These are phyloP conservation scores for Pteropus rufus DNA, from an alignment of 2,797 vertebrate species.

Conservation along the genomic window DNA sequence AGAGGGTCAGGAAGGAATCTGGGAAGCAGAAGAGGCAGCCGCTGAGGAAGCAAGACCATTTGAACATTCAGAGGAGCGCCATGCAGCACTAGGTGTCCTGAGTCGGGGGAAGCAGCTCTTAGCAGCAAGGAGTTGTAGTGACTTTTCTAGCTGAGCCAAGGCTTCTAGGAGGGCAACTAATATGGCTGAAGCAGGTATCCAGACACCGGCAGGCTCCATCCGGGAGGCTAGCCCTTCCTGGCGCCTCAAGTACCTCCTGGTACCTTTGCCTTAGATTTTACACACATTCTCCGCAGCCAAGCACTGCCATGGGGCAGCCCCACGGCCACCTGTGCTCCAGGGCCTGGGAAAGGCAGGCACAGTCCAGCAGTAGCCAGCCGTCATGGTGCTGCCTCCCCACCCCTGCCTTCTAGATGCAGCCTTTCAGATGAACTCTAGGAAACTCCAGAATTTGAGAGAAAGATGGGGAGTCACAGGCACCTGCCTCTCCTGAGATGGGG, in stretches of 20 bases:
- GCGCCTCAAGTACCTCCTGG: not conserved
- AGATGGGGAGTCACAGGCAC: not conserved
- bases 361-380: not conserved
- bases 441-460: not conserved
- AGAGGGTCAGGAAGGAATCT: slow-evolving; percentile 63
- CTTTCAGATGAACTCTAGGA: not conserved
- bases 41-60: not conserved
- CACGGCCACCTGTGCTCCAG: not conserved
- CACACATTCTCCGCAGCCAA: not conserved
- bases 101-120: not conserved
- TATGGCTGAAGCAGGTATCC: slow-evolving; percentile 10
- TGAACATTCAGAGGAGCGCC: not conserved
- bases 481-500: not conserved
- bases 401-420: not conserved
- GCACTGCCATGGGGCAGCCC: slow-evolving; percentile 45
- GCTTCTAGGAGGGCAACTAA: not conserved
- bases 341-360: not conserved
- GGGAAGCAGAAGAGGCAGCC: not conserved
- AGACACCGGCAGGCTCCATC: not conserved
- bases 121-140: not conserved
- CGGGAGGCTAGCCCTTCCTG: not conserved
- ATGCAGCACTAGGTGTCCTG: not conserved
- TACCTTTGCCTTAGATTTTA: slow-evolving; percentile 57
- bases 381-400: not conserved
- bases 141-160: not conserved